phyloP scores from a whole-genome alignment of 2,888 invertebrate species.

The Nasonia oneida region DNA sequence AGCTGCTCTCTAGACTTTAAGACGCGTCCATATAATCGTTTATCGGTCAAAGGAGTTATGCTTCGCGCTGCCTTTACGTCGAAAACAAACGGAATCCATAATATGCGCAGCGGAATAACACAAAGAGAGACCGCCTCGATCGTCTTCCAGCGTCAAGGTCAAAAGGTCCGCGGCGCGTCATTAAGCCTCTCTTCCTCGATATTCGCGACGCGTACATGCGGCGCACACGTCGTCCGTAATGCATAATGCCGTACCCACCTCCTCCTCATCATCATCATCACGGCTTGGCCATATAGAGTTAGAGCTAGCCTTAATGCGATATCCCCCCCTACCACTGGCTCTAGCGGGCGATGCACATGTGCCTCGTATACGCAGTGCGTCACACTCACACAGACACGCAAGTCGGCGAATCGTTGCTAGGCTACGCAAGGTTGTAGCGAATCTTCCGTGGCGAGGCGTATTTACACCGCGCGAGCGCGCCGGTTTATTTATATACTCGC shows the following conservation, averaged over 20 bases:
- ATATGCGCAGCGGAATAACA: background rate
- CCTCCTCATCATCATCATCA: constrained; percentile 8
- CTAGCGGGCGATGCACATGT: background rate
- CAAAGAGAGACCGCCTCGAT: background rate
- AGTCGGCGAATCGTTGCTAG: constrained; percentile 27
- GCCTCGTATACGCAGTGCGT: constrained; percentile 13
- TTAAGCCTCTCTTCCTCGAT: background rate
- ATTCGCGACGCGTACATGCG: background rate
- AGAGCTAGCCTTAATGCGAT: constrained; percentile 13
- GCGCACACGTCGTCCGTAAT: background rate
- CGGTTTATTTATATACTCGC: constrained; percentile 32
- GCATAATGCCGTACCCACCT: background rate
- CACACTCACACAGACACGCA: background rate
- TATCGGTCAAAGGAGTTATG: background rate
- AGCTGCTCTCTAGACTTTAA: constrained; percentile 5
- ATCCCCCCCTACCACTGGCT: background rate
- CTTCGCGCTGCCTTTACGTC: too few relatives aligned
- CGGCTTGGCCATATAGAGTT: background rate
- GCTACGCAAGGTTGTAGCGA: constrained; percentile 44
- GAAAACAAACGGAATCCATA: background rate
- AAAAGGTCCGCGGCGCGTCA: background rate
- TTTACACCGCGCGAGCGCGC: constrained; percentile 15
- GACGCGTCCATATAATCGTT: constrained; percentile 2
- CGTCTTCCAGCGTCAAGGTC: background rate
- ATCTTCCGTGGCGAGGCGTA: constrained; percentile 6